Conservation (phyloP, 2,113 vertebrate species). For the Formicarius rufipectus region DNA sequence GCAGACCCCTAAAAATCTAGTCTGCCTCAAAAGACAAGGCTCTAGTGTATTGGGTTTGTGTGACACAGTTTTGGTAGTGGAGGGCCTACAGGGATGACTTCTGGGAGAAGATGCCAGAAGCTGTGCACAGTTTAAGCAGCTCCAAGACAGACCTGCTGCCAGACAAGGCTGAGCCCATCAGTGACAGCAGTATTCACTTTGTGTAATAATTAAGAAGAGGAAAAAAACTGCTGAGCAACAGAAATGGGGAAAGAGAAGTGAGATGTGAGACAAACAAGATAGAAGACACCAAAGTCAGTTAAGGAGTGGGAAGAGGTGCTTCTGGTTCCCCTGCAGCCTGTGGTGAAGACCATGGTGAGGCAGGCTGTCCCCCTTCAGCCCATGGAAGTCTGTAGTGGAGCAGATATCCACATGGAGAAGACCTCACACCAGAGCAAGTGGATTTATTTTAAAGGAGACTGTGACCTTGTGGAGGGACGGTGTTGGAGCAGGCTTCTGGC, state of each 20-base stretch:
- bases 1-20: background rate
- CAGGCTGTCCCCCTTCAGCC: background rate
- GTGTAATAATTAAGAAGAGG: background rate
- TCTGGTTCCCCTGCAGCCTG: fast-evolving
- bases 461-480: background rate
- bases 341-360: background rate
- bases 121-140: background rate
- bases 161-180: background rate
- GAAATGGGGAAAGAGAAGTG: background rate
- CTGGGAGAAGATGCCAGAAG: background rate
- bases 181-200: background rate
- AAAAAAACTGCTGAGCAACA: fast-evolving
- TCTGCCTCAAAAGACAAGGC: background rate
- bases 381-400: fast-evolving
- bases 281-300: background rate
- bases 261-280: background rate
- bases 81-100: background rate
- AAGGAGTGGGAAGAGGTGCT: background rate
- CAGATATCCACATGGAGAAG: background rate
- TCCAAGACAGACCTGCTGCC: background rate
- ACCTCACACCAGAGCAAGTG: background rate
- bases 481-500: background rate
- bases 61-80: background rate
- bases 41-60: background rate
- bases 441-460: background rate